Evolutionary conservation across 2,113 vertebrate species (phyloP).

Genomic region (Pyrgilauda ruficollis): DNA sequence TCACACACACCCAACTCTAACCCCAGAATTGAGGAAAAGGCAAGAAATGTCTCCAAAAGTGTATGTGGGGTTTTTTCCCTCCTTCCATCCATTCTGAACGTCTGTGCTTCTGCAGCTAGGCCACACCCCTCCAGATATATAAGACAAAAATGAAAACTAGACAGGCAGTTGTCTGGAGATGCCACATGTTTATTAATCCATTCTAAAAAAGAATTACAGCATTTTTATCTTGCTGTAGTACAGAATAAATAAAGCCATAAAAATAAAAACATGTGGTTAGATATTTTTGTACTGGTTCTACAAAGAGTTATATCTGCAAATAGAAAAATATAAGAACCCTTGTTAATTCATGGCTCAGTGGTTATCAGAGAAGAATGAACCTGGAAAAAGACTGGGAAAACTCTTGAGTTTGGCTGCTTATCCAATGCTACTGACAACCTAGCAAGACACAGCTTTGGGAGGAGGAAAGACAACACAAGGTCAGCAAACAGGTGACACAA

Average conservation of each 20-base stretch:
- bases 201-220: slow-evolving; percentile 6
- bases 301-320: slow-evolving; percentile 21
- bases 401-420: not conserved
- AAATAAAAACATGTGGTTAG: slow-evolving; percentile 53
- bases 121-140: not conserved
- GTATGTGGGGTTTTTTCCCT: accelerated
- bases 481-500: not conserved
- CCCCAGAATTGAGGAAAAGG: not conserved
- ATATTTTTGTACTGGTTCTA: slow-evolving; percentile 33
- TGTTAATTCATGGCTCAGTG: slow-evolving; percentile 64
- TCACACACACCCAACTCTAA: not conserved
- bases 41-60: not conserved
- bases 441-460: accelerated
- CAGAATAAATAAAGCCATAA: slow-evolving; percentile 62
- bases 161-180: not conserved
- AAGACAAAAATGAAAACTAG: not conserved
- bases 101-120: not conserved
- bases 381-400: not conserved
- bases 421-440: not conserved
- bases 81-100: not conserved
- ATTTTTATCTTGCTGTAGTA: slow-evolving; percentile 28
- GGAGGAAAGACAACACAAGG: not conserved
- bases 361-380: slow-evolving; percentile 37
- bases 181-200: slow-evolving; percentile 53
- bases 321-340: slow-evolving; percentile 62